Base-by-base conservation (phyloP, 2,888 invertebrate genomes). In the Folsomia candida region DNA sequence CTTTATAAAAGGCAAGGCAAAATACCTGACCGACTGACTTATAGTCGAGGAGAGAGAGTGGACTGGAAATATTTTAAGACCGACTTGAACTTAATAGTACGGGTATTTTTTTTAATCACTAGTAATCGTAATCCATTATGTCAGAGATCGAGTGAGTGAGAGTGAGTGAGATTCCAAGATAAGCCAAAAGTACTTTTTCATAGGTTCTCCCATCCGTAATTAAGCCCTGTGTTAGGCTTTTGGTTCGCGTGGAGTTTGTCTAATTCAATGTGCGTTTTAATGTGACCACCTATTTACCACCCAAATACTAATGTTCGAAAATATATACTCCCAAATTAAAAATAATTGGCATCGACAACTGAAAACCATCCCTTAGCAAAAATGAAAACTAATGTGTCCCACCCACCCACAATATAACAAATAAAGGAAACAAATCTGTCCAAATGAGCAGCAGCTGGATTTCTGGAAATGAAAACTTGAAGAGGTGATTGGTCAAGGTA, bases 401-500 rank as follows among this genome's bases (percentile, higher is more conserved):
- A n/a, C n/a, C n/a, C n/a, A n/a, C n/a, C n/a, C n/a, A n/a, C n/a
- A n/a, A n/a, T n/a, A n/a, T n/a, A n/a, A n/a, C n/a, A n/a, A n/a
- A n/a, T n/a, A n/a, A n/a, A n/a, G n/a, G n/a, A n/a, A n/a, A n/a
- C n/a, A n/a, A n/a, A n/a, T n/a, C n/a, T n/a, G n/a, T n/a, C n/a
- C n/a, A n/a, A n/a, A n/a, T n/a, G n/a, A 22, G 29, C n/a, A 2
- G 28, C 6, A 22, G 3, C 28, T 63, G 29, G n/a, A 11, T 29
- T 37, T 63, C n/a, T 22, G n/a, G n/a, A n/a, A n/a, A n/a, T n/a
- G n/a, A n/a, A 63, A 47, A 9, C 47, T 27, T 29, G 20, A 63
- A 29, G 63, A 47, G 47, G 9, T 11, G 20, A 62, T 62, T 62
- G 62, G 62, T 62, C 62, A 62, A 62, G 62, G 62, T 62, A 62